These are phyloP conservation scores for Dipodomys spectabilis DNA, from an alignment of 2,113 vertebrate species.

Conservation along the genomic window DNA sequence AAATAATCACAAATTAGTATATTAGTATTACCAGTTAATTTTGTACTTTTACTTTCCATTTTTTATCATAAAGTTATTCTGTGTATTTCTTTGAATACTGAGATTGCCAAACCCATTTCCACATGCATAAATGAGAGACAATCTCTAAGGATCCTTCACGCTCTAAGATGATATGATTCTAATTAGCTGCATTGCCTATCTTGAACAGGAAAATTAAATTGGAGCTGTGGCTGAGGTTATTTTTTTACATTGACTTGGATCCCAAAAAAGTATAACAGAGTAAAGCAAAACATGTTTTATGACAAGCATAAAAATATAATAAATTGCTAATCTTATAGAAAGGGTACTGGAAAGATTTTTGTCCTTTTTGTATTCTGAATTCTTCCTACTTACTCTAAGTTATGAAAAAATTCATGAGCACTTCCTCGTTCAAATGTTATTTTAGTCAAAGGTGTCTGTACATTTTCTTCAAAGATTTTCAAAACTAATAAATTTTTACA, in stretches of 20 bases:
- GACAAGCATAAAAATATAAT: neutral
- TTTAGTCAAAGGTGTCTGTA: neutral
- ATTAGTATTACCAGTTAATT: neutral
- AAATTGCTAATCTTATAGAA: neutral
- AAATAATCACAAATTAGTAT: neutral
- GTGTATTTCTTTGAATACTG: neutral
- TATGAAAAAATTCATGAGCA: neutral
- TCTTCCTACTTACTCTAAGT: neutral
- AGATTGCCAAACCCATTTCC: conserved; percentile 15
- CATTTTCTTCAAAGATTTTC: neutral
- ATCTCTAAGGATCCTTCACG: neutral
- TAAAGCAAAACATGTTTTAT: neutral
- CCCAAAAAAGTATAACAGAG: neutral
- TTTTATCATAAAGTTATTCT: neutral
- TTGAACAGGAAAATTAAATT: conserved; percentile 50
- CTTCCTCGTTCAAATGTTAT: neutral
- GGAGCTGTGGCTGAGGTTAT: neutral
- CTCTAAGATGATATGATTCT: conserved; percentile 48
- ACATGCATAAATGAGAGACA: neutral
- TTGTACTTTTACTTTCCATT: conserved; percentile 30
- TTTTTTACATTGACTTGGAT: neutral
- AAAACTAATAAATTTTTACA: neutral
- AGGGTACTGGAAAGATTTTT: neutral
- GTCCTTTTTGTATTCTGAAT: neutral
- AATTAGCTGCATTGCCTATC: neutral